Evolutionary conservation across 2,888 invertebrate genomes (phyloP), one percentile per base, ranked within the genome.

Genomic region (Laothoe populi): DNA sequence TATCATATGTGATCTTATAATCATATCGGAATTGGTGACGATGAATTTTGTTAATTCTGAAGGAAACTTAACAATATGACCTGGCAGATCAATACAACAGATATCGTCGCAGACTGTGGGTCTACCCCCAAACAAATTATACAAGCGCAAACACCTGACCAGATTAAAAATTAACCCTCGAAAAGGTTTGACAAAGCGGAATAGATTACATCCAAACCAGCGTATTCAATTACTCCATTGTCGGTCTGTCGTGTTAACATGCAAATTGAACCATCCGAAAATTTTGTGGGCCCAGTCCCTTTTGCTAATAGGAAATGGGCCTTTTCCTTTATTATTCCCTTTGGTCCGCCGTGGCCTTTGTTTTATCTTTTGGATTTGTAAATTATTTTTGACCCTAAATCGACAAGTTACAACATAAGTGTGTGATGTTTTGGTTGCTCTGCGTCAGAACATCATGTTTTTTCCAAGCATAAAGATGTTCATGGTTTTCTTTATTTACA

Each of bases 191-290:
- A 70, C 66, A 70, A 72, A 74, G 70, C 70, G 67, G 78, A 81
- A 81, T 80, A 78, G 80, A 83, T 85, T 85, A 83, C 83, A 80
- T 73, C 67, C 72, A 76, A 81, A 75, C 73, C 74, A 71, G 77
- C 75, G 75, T 77, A 86, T 88, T 89, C 87, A 88, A 89, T 88
- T 87, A 88, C 82, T 75, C 75, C 74, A 81, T 83, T 83, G 83
- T 82, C 74, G 74, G 66, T 66, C 70, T 67, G 63, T 70, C 73
- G 78, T 82, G 88, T 89, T 88, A 87, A 87, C 88, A 90, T 90
- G 89, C 81, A 90, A 90, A 90, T 90, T 86, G 82, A 79, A 71
- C 80, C 82, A 79, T 83, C 84, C 80, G 81, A 84, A 87, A 83
- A 82, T 86, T 84, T 81, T 75, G 82, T 75, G 82, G 80, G 67